Percentiles rank a stretch among this genome's conserved stretches.
Evolutionary conservation across 2,888 invertebrate genomes (phyloP).

Genomic region (Crioceris asparagi): DNA sequence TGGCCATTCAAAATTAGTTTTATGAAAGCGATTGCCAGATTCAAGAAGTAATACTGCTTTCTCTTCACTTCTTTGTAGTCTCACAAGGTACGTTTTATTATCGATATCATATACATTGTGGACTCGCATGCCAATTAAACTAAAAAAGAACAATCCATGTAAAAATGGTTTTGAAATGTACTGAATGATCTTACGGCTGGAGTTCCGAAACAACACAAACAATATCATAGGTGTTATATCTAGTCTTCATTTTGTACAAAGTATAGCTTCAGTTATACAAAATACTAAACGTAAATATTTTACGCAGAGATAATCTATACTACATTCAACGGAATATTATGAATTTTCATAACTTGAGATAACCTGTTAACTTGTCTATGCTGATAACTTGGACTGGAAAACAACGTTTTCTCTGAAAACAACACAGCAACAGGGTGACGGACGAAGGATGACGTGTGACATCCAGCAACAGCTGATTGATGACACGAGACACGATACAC

Average conservation of each 20-base stretch:
- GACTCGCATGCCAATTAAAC: constrained; percentile 83
- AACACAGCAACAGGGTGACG: no score
- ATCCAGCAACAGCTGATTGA: no score
- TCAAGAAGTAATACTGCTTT: constrained; percentile 85
- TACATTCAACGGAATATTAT: no score
- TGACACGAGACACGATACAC: no score
- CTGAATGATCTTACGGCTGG: constrained; percentile 51
- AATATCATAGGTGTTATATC: constrained; percentile 89
- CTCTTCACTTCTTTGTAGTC: constrained; percentile 72
- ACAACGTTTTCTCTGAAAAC: no score
- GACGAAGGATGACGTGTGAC: no score
- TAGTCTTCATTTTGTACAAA: constrained; percentile 77
- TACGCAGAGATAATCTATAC: no score
- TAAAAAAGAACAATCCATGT: constrained; percentile 29
- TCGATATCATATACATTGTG: constrained; percentile 97
- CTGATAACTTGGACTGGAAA: no score
- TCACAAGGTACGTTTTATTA: constrained; percentile 88
- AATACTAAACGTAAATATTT: no score
- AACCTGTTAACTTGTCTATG: no score
- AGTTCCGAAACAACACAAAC: constrained; percentile 81
- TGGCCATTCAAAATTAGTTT: constrained; percentile 96
- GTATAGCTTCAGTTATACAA: no score
- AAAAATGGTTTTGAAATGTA: not conserved
- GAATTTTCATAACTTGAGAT: no score
- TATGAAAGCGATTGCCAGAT: constrained; percentile 88